Percentiles rank a stretch among this genome's conserved stretches.
These are phyloP conservation scores for Zaprionus africanus DNA, from an alignment of 1,140 invertebrate species.

Conservation along the genomic window DNA sequence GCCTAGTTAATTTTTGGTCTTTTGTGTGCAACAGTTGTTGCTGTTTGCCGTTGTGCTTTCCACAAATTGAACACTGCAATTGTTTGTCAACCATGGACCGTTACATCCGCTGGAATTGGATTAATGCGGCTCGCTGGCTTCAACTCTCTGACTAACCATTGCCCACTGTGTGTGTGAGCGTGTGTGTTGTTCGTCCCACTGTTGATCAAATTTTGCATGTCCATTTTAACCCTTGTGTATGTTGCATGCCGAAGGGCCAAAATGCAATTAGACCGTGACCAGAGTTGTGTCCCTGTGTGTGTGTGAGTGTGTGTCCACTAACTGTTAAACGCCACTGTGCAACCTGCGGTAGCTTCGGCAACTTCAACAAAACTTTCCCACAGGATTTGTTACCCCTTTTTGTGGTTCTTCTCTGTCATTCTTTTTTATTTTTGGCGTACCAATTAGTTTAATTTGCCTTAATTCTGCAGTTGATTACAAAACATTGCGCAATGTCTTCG, in stretches of 20 bases:
- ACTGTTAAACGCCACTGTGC: conserved; percentile 33
- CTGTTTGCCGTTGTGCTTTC: conserved; percentile 10
- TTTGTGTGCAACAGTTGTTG: conserved; percentile 2
- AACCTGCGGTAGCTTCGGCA: conserved; percentile 15
- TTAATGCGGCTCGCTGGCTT: conserved; percentile 64
- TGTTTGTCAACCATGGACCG: conserved; percentile 80
- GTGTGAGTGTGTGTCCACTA: conserved; percentile 1
- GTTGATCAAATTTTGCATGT: conserved; percentile 68
- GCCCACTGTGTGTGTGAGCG: conserved; percentile 7
- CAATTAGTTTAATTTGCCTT: conserved; percentile 60
- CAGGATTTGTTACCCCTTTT: conserved; percentile 64
- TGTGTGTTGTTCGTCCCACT: conserved; percentile 5
- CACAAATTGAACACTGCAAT: conserved; percentile 68
- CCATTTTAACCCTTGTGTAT: conserved; percentile 63
- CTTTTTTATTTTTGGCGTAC: background rate
- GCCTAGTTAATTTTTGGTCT: background rate
- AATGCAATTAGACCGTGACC: conserved; percentile 79
- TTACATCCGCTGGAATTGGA: conserved; percentile 83
- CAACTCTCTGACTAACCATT: conserved; percentile 8
- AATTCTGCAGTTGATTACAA: conserved; percentile 59
- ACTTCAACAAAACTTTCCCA: conserved; percentile 16
- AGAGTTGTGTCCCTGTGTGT: background rate
- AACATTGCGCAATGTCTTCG: conserved; percentile 62
- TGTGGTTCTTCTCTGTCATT: background rate
- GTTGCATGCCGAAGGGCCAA: conserved; percentile 39